Base-by-base conservation (phyloP, 2,797 vertebrate genomes). In the Enteromius afrohamiltoni region DNA sequence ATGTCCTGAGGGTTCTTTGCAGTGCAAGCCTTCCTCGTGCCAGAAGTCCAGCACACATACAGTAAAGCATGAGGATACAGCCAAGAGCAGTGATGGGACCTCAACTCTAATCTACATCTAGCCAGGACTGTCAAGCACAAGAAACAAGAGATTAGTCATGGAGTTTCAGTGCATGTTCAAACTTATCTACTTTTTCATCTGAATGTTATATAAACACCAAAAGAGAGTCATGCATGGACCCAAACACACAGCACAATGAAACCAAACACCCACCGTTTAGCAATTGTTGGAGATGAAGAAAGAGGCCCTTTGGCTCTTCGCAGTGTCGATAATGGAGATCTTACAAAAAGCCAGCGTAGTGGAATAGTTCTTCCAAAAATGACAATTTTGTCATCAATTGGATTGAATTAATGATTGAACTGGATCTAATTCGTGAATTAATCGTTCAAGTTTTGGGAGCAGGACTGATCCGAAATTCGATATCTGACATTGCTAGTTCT, bases 71-170 rank as follows among this genome's bases (percentile, higher is more conserved):
- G 42, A 83, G 34, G 82, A 88, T 77, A 87, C 51, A 82, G 90
- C 85, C 82, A 87, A 58, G 67, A 85, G 79, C 84, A 86, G 71
- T 64, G 79, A 88, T 78, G 58, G 89, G 77, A 79, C 77, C 89
- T 78, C 83, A 86, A 83, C 80, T 87, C 85, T 84, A 71, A 84
- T 89, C 89, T 74, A 78, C 85, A 70, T 89, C 91, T 82, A 62
- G 83, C 85, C 75, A 42, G 71, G 89, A 45, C 85, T 85, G 90
- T 90, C 89, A 75, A 79, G 85, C 64, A 73, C 90, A 87, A 88
- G 78, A 89, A 91, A 90, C 89, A 91, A 88, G 87, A 60, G 85
- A 81, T 87, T 83, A 84, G 85, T 86, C 80, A 88, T 80, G 83
- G 51, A 85, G 83, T 89, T 87, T 83, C 19, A 77, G 23, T 65